These are phyloP conservation scores for Dysmachus trigonus DNA, from an alignment of 2,888 invertebrate species.

Conservation along the genomic window DNA sequence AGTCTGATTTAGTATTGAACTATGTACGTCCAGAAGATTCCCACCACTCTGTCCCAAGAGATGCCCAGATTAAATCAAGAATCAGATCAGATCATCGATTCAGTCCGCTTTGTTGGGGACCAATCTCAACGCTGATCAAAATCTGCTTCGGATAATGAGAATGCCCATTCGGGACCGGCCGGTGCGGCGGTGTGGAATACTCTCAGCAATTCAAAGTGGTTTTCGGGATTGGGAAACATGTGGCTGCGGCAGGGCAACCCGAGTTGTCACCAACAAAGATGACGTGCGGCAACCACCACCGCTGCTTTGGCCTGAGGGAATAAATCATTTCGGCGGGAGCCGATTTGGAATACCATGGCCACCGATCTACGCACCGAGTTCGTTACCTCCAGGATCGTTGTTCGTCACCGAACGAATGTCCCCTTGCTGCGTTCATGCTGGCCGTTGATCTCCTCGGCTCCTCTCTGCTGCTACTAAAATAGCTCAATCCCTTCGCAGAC, in stretches of 20 bases:
- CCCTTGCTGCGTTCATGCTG: not conserved
- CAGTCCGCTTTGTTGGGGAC: not conserved
- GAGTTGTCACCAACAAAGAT: constrained; percentile 10
- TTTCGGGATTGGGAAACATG: not conserved
- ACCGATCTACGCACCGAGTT: constrained; percentile 1
- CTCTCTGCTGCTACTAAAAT: constrained; percentile 10
- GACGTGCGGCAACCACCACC: not conserved
- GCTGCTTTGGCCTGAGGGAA: not conserved
- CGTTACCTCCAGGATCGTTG: constrained; percentile 35
- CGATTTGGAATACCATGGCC: not conserved
- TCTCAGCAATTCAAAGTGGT: not conserved
- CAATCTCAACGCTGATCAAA: not conserved
- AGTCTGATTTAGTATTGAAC: constrained; percentile 18
- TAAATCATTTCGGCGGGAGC: constrained; percentile 18
- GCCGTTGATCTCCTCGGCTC: constrained; percentile 20
- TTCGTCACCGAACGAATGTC: not conserved
- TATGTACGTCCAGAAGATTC: constrained; percentile 3
- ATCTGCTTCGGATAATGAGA: not conserved
- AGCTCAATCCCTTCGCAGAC: not conserved
- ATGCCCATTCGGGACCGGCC: not conserved
- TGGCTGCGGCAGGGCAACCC: not conserved
- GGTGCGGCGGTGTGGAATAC: not conserved
- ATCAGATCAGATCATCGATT: not conserved
- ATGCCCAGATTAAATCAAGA: not conserved
- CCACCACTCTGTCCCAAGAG: not conserved